Evolutionary conservation across 2,888 invertebrate species (phyloP).

Genomic region (Mimachlamys varia): DNA sequence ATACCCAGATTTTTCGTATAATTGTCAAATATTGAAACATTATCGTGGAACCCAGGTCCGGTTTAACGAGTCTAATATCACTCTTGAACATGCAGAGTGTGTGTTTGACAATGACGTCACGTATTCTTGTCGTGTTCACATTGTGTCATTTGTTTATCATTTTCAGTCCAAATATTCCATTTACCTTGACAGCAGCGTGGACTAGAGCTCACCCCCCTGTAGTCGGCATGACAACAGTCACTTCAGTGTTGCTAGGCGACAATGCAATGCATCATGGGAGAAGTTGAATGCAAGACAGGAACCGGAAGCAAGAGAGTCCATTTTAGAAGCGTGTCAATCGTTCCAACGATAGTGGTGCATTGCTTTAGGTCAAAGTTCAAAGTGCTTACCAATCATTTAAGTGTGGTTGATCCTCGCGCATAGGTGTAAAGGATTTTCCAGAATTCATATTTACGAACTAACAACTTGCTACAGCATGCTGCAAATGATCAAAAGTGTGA

Average conservation of each 20-base stretch:
- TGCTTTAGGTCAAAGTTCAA: constrained; percentile 24
- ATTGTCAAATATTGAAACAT: too few relatives aligned
- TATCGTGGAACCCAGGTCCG: not conserved
- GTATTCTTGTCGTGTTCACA: constrained; percentile 10
- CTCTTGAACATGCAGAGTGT: not conserved
- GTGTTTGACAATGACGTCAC: constrained; percentile 14
- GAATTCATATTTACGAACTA: not conserved
- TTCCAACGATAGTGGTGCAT: constrained; percentile 34
- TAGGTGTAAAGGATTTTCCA: not conserved
- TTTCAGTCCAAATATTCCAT: constrained; percentile 51
- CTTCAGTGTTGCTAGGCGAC: constrained; percentile 22
- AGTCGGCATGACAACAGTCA: constrained; percentile 29
- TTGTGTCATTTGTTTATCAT: constrained; percentile 43
- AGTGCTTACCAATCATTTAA: not conserved
- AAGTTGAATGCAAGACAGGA: constrained; percentile 12
- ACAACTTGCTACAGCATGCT: constrained; percentile 16
- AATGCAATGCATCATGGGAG: constrained; percentile 22
- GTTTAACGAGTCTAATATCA: not conserved
- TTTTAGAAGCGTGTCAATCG: constrained; percentile 28
- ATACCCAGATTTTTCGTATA: too few relatives aligned
- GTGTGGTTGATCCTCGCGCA: constrained; percentile 6
- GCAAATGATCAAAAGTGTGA: not conserved
- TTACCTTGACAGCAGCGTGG: constrained; percentile 46
- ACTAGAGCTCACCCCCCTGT: constrained; percentile 41
- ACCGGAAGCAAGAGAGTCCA: constrained; percentile 32